Conservation (phyloP, 2,888 invertebrate species). For the Ptilodon capucinus region DNA sequence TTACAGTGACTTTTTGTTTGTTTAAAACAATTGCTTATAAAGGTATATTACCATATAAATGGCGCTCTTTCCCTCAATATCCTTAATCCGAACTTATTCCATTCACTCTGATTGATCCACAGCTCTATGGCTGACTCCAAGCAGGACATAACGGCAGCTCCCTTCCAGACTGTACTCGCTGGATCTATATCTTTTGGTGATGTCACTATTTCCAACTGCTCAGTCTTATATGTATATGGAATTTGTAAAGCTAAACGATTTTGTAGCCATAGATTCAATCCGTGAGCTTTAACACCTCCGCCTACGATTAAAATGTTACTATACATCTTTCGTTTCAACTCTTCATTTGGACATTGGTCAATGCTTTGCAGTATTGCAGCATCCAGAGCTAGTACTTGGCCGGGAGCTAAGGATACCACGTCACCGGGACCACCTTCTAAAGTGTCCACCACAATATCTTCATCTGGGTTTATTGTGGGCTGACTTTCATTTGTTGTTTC, state of each 20-base stretch:
- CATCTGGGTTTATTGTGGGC: constrained; percentile 81
- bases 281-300: constrained; percentile 94
- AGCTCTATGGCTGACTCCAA: constrained; percentile 96
- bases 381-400: constrained; percentile 93
- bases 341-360: constrained; percentile 93
- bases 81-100: constrained; percentile 92
- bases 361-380: constrained; percentile 96
- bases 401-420: constrained; percentile 87
- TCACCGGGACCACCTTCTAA: constrained; percentile 82
- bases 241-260: constrained; percentile 93
- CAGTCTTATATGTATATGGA: constrained; percentile 89
- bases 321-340: constrained; percentile 96
- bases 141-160: constrained; percentile 96
- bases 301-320: constrained; percentile 95
- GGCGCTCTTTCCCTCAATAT: constrained; percentile 95
- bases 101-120: constrained; percentile 94
- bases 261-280: constrained; percentile 92
- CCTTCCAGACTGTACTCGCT: constrained; percentile 95
- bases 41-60: constrained; percentile 88
- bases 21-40: too few species aligned
- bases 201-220: constrained; percentile 94
- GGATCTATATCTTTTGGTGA: constrained; percentile 96
- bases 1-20: too few species aligned
- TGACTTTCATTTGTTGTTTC: constrained; percentile 79
- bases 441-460: constrained; percentile 88